A percentile compares a stretch with the other conserved stretches of the same genome.
These are phyloP conservation scores for Halcyon badia DNA, from an alignment of 2,797 vertebrate species.

Conservation along the genomic window DNA sequence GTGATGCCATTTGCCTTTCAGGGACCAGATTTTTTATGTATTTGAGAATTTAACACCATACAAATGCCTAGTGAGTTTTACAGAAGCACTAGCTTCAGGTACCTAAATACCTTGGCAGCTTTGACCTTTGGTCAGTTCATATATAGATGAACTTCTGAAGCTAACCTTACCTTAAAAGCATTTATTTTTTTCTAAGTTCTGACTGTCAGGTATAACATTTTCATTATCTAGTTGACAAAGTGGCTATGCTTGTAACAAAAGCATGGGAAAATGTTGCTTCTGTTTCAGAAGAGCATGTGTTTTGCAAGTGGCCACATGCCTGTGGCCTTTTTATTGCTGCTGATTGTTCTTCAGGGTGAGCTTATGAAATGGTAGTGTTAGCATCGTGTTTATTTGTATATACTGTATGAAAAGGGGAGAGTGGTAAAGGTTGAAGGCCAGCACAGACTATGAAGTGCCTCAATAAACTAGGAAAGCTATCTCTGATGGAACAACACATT, in stretches of 20 bases:
- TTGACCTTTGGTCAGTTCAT: not conserved
- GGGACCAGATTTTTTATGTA: not conserved
- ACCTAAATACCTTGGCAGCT: not conserved
- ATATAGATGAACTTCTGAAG: not conserved
- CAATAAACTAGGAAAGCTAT: not conserved
- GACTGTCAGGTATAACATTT: slow-evolving; percentile 6
- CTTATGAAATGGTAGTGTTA: not conserved
- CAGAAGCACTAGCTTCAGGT: not conserved
- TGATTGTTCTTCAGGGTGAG: not conserved
- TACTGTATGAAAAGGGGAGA: not conserved
- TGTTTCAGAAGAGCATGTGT: not conserved
- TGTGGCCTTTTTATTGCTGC: not conserved
- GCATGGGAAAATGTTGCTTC: not conserved
- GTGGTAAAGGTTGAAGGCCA: not conserved
- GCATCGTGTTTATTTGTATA: not conserved
- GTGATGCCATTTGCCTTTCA: not conserved
- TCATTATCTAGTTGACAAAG: not conserved
- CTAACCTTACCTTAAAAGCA: not conserved
- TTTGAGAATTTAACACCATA: not conserved
- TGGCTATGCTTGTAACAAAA: not conserved
- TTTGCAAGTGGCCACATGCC: not conserved
- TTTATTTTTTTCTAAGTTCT: not conserved
- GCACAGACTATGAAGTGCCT: not conserved
- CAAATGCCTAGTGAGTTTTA: not conserved
- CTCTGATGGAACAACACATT: not conserved